Evolutionary conservation across 2,888 invertebrate species (phyloP), one percentile per base, ranked within the genome.

Genomic region (Mythimna vitellina): DNA sequence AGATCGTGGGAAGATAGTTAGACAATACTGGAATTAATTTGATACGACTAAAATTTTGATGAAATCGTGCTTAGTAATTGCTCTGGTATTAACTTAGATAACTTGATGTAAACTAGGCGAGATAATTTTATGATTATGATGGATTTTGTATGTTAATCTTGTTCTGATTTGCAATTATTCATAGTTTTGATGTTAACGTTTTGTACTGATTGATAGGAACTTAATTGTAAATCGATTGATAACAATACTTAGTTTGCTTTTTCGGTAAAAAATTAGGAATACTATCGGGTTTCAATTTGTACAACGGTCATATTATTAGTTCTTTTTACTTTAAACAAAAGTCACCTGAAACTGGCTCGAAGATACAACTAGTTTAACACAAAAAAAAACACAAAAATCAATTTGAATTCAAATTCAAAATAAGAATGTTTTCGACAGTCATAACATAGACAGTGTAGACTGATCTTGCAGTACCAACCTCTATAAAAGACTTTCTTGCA

Each of bases 1-100:
- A 73, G 68, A 65, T 49, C 83, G 84, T 86, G 86, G 61, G 87
- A 86, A 74, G 72, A 77, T 70, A 56, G 42, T 62, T 63, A 53
- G 58, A 85, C 84, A 85, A 81, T 81, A 68, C 70, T 57, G 54
- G 35, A 61, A 78, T 77, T 76, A 54, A 67, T 78, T 75, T 71
- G 56, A 38, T 70, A 73, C 35, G 65, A 67, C 75, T 72, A 70
- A 57, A 60, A 58, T 73, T 76, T 68, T 81, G 62, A 75, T 77
- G 87, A 80, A 86, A 86, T 76, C 64, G 57, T 73, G 78, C 75
- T 63, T 58, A 74, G 51, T 79, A 70, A 70, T 82, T 63, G 54
- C 62, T 73, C 56, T 53, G 38, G 65, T 70, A 72, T 57, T 54
- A 42, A 0, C 5, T 32, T 51, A 29, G n/a, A 46, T 53, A 60